A percentile compares a stretch with the other conserved stretches of the same genome.
These are phyloP conservation scores for Rhombomys opimus DNA, from an alignment of 2,113 vertebrate genomes.

Conservation along the genomic window DNA sequence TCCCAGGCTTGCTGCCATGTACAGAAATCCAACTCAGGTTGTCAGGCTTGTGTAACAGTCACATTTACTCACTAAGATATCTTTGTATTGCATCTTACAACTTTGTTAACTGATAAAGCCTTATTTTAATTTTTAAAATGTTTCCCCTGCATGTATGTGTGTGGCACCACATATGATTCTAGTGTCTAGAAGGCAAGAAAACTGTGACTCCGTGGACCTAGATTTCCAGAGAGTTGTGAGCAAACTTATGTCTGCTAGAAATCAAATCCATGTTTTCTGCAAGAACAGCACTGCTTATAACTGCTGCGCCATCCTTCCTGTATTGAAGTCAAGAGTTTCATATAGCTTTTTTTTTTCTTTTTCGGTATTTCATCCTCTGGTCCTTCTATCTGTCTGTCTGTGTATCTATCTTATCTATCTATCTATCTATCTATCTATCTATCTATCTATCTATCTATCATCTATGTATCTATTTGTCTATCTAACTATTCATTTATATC, in stretches of 20 bases:
- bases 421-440: too few species aligned
- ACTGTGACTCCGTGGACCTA: not conserved
- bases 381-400: too few species aligned
- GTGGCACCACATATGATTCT: not conserved
- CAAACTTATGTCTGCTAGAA: not conserved
- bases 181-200: not conserved
- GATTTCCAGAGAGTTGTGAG: not conserved
- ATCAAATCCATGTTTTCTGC: not conserved
- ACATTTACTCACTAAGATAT: too few species aligned
- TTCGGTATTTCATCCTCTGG: too few species aligned
- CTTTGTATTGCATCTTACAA: not conserved
- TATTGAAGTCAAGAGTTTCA: not conserved
- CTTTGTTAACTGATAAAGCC: not conserved
- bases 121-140: not conserved
- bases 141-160: not conserved
- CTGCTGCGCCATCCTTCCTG: rapidly evolving
- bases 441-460: too few species aligned
- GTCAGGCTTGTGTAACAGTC: not conserved
- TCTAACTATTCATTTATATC: too few species aligned
- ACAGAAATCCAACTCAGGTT: not conserved
- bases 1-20: not conserved
- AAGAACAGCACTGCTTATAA: too few species aligned
- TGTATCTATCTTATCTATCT: too few species aligned
- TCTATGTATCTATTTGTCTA: too few species aligned
- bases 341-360: too few species aligned